Evolutionary conservation across 2,888 invertebrate genomes (phyloP), one percentile per base, ranked within the genome.

Genomic region (Troides helena): DNA sequence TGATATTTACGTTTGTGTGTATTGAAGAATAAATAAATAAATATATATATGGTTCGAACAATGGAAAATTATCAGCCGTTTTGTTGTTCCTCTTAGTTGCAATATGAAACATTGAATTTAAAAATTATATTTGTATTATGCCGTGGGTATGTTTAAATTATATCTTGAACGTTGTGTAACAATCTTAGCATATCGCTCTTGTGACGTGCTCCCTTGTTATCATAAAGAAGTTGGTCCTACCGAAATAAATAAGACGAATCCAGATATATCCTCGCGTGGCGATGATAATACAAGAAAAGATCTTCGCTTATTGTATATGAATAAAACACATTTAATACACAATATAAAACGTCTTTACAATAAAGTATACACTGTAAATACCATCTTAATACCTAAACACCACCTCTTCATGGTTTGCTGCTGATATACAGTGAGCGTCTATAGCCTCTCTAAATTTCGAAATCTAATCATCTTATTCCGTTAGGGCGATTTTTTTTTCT

Each of bases 221-320:
- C 68, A 59, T 62, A 78, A 79, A 62, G 71, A 82, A 79, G 81
- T 85, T 85, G 85, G 88, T 87, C 86, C 84, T 86, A 86, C 80
- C 73, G 68, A 82, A 86, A 85, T 53, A 59, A 70, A 67, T 61
- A 61, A 64, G 58, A 57, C 46, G 23, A 53, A 30, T 62, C 50
- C 50, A 65, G 61, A 53, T n/a, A 65, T 50, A 62, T 68, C 56
- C 46, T 66, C 65, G 62, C 65, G 62, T 50, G 43, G 58, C 61
- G 67, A 67, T 53, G 39, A 53, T 57, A 74, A 72, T 74, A 74
- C 39, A 72, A 71, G 86, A 87, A 87, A 88, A 89, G 87, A 87
- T 80, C 81, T 78, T 76, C 75, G 75, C 74, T 79, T 80, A 80
- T 81, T 83, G 85, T 86, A 84, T 85, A 89, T 87, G 87, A 87